Evolutionary conservation across 2,888 invertebrate species (phyloP).

Genomic region (Lycocerus yunnanus): DNA sequence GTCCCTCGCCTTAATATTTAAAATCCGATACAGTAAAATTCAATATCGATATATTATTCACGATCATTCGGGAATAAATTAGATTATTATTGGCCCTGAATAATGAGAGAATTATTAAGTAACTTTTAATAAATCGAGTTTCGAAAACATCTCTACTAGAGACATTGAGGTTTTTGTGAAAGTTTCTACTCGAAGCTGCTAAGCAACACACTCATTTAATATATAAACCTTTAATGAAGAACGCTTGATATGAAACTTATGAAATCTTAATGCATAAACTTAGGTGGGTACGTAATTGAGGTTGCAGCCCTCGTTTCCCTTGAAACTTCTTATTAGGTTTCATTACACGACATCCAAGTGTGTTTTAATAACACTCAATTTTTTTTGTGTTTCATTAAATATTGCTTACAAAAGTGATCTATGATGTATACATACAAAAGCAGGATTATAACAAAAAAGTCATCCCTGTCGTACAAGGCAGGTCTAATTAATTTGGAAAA

Average conservation of each 20-base stretch:
- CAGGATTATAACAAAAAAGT: neutral
- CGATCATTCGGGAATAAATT: neutral
- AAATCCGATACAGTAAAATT: neutral
- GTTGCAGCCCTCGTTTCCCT: conserved; percentile 23
- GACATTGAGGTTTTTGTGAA: neutral
- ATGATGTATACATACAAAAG: neutral
- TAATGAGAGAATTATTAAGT: neutral
- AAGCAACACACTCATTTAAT: conserved; percentile 23
- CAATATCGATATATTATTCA: neutral
- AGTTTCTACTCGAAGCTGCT: neutral
- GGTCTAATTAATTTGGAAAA: neutral
- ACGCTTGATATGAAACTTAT: conserved; percentile 30
- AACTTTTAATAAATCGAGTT: neutral
- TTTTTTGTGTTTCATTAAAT: conserved; percentile 8
- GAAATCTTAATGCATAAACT: conserved; percentile 31
- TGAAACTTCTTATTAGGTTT: conserved; percentile 30
- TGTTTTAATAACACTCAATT: conserved; percentile 22
- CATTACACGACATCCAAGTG: conserved; percentile 20
- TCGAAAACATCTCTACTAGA: neutral
- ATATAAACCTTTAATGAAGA: conserved; percentile 31
- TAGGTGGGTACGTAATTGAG: conserved; percentile 27
- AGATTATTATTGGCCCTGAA: neutral
- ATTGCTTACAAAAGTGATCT: neutral
- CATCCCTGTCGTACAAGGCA: neutral
- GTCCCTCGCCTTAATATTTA: neutral